Conservation (phyloP, 2,113 vertebrate species). For the Probosciger aterrimus region DNA sequence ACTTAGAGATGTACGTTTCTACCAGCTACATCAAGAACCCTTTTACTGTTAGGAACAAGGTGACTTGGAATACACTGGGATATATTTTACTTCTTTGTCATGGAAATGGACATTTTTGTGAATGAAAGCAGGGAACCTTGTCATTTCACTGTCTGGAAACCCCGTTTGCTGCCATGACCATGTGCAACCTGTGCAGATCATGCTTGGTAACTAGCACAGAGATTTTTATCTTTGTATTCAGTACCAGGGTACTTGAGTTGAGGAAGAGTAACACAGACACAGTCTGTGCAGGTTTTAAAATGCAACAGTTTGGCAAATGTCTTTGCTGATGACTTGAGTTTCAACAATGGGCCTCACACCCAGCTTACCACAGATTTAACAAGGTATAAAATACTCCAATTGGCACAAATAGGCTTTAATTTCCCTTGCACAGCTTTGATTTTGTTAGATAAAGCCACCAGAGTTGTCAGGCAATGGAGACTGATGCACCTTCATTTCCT, state of each 20-base stretch:
- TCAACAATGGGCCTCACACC: not conserved
- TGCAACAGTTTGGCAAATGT: not conserved
- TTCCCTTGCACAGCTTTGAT: not conserved
- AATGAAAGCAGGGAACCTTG: not conserved
- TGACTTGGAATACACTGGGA: not conserved
- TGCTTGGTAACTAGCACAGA: not conserved
- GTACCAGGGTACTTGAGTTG: not conserved
- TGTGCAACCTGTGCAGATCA: not conserved
- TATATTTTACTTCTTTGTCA: not conserved
- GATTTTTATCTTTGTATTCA: not conserved
- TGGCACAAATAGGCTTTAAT: not conserved
- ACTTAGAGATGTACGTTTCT: not conserved
- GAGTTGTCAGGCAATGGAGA: not conserved
- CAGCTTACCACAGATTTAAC: not conserved
- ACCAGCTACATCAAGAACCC: not conserved
- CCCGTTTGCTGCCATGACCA: not conserved
- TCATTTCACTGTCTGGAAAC: conserved; percentile 11
- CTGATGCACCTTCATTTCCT: not conserved
- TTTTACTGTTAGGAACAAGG: not conserved
- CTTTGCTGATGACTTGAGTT: not conserved
- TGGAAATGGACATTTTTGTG: not conserved
- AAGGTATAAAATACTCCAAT: not conserved
- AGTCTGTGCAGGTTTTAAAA: not conserved
- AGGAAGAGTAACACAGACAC: not conserved
- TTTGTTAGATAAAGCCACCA: not conserved